These are phyloP conservation scores for Tromatobia lineatoria DNA, from an alignment of 2,888 invertebrate species.

Conservation along the genomic window DNA sequence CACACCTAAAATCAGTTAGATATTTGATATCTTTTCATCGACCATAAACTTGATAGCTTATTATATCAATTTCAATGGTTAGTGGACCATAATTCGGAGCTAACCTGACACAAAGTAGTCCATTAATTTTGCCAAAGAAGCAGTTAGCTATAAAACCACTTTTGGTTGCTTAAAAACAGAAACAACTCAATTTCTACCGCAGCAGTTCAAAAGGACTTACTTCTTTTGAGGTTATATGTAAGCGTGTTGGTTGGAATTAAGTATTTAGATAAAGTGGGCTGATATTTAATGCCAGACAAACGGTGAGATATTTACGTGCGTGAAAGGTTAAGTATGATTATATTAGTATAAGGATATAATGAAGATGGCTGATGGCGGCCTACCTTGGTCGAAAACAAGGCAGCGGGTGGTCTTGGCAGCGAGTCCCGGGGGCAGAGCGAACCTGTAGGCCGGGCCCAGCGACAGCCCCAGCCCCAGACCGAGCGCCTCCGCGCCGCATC, in stretches of 20 bases:
- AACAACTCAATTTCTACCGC: neutral
- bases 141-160: neutral
- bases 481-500: constrained; percentile 86
- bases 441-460: constrained; percentile 86
- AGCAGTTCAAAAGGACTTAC: neutral
- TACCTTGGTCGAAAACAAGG: constrained; percentile 86
- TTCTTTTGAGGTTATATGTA: neutral
- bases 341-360: constrained; percentile 69
- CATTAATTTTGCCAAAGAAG: neutral
- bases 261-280: too few relatives aligned
- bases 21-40: neutral
- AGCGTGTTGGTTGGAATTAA: constrained; percentile 6
- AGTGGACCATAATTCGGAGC: neutral
- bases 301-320: constrained; percentile 6
- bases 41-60: too few relatives aligned
- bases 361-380: constrained; percentile 83
- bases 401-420: constrained; percentile 85
- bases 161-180: neutral
- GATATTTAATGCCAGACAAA: neutral
- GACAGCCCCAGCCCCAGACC: constrained; percentile 85
- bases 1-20: neutral
- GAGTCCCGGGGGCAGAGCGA: constrained; percentile 85
- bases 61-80: neutral
- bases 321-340: constrained; percentile 13
- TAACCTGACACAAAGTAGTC: neutral